Evolutionary conservation across 1,140 invertebrate species (phyloP), one percentile per base, ranked within the genome.

Genomic region (Mycetomoellerius zeteki): DNA sequence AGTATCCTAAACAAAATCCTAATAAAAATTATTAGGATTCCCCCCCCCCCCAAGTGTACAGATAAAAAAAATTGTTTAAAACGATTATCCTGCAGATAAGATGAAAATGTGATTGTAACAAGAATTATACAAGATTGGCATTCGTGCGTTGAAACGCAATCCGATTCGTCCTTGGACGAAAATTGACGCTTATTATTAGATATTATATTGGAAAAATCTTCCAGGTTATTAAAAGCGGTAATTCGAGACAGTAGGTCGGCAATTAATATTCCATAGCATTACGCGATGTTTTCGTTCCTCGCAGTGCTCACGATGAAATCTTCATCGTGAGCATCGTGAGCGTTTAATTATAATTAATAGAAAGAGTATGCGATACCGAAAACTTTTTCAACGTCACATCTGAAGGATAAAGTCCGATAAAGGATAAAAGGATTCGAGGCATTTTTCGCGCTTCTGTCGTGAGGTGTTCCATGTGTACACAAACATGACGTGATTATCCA

Each of bases 151-250:
- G 27, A 73, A 50, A 16, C 8, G 21, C 21, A 58, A 21, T 47
- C 2, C 19, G 24, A 24, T 24, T 81, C 14, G 69, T 75, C 54
- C 69, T 84, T 73, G 56, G 69, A 73, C 14, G 2, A 58, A 33
- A 73, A 82, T 58, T 72, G 24, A 3, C 43, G 54, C 14, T 84
- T 84, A 84, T 84, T 84, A 84, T 84, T 84, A 82, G 80, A 73
- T 73, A 62, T 84, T 21, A 47, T 84, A 84, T 84, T 84, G 80
- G 69, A 84, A 82, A 47, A 84, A 12, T 6, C 7, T 37, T n/a
- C 16, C 1, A 3, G 54, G 75, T 84, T 84, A 84, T 47, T 82
- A 73, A 60, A 75, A 47, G 47, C 30, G 8, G 7, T 64, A 47
- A 62, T 60, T 73, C 19, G 33, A 72, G 67, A 84, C 14, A 60